Conservation (phyloP, 2,888 invertebrate genomes). For the Perdita meconis region DNA sequence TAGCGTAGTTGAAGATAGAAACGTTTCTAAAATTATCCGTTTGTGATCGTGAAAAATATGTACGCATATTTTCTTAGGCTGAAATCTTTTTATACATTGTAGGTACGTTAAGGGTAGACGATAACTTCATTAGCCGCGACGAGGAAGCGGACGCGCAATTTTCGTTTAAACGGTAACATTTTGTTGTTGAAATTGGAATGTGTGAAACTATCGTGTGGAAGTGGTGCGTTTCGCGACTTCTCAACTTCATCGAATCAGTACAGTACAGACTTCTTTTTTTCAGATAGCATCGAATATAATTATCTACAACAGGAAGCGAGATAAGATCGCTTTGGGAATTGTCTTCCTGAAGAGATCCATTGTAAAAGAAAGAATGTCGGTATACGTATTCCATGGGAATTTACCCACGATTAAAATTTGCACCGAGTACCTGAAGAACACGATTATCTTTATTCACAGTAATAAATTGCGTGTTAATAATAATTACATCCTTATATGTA, state of each 20-base stretch:
- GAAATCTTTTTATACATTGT: neutral
- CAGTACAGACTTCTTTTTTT: conserved; percentile 47
- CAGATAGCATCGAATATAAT: conserved; percentile 67
- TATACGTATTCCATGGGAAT: conserved; percentile 81
- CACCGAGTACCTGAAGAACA: conserved; percentile 79
- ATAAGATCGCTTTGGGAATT: conserved; percentile 78
- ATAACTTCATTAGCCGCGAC: neutral
- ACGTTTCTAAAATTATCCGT: too few species aligned
- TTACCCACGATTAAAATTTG: conserved; percentile 84
- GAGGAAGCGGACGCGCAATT: neutral
- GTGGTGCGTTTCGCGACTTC: conserved; percentile 28
- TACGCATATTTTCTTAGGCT: too few species aligned
- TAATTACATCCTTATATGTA: conserved; percentile 78
- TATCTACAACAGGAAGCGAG: conserved; percentile 76
- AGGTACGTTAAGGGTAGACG: neutral
- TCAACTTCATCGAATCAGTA: conserved; percentile 47
- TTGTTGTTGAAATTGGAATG: neutral
- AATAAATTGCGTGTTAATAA: conserved; percentile 80
- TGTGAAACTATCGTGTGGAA: conserved; percentile 5
- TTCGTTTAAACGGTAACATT: neutral
- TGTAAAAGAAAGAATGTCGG: conserved; percentile 77
- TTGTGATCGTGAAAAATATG: too few species aligned
- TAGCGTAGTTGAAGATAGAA: too few species aligned
- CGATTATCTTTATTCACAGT: conserved; percentile 81
- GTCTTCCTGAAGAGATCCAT: conserved; percentile 79